A percentile compares a stretch with the other conserved stretches of the same genome.
These are phyloP conservation scores for Theocolax elegans DNA, from an alignment of 1,140 invertebrate species.

Conservation along the genomic window DNA sequence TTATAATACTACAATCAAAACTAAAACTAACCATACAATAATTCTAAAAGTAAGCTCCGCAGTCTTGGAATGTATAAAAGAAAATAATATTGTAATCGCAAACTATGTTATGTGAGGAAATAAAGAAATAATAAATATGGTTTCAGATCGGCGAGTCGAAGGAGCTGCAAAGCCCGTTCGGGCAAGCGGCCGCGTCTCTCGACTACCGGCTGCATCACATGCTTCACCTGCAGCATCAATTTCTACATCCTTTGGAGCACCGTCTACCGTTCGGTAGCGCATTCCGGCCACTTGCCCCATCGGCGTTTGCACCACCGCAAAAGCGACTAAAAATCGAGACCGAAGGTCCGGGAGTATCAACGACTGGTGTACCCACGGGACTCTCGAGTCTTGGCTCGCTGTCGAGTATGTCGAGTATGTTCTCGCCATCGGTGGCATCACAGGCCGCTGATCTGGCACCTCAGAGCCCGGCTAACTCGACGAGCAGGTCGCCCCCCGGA, in stretches of 20 bases:
- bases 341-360: conserved; percentile 43
- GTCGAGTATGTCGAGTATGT: conserved; percentile 65
- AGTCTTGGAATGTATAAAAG: too few species aligned
- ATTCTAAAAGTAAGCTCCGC: too few species aligned
- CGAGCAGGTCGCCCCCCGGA: conserved; percentile 51
- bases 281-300: conserved; percentile 65
- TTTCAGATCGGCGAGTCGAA: conserved; percentile 68
- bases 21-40: too few species aligned
- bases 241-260: conserved; percentile 66
- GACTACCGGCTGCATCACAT: conserved; percentile 71
- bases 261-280: conserved; percentile 62
- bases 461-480: conserved; percentile 55
- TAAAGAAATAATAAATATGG: too few species aligned
- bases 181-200: conserved; percentile 60
- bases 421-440: conserved; percentile 57
- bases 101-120: too few species aligned
- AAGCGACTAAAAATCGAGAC: conserved; percentile 70
- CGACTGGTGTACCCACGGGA: conserved; percentile 54
- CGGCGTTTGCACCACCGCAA: conserved; percentile 69
- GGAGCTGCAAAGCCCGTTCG: conserved; percentile 68
- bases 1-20: too few species aligned
- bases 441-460: conserved; percentile 54
- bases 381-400: conserved; percentile 61
- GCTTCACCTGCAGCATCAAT: conserved; percentile 69
- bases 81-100: too few species aligned